Evolutionary conservation across 2,888 invertebrate species (phyloP).

Genomic region (Synanthedon formicaeformis): DNA sequence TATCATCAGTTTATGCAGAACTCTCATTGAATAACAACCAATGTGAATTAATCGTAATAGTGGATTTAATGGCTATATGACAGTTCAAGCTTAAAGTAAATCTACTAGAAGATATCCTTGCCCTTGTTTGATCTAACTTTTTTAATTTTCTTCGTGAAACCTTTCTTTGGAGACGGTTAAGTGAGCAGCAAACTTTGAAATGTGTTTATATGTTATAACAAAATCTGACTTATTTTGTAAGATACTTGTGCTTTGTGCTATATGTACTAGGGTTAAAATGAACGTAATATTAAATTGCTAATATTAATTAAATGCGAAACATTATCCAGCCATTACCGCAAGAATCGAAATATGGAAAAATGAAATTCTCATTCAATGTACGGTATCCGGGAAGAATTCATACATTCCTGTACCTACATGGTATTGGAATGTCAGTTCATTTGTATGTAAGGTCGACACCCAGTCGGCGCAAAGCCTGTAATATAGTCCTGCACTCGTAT

Average conservation of each 20-base stretch:
- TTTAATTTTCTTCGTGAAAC: constrained; percentile 31
- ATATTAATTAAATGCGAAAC: too few species aligned
- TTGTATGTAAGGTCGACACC: constrained; percentile 44
- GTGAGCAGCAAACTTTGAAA: constrained; percentile 29
- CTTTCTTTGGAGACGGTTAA: constrained; percentile 35
- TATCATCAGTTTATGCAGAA: background rate
- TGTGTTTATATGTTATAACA: constrained; percentile 13
- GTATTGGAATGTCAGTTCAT: constrained; percentile 19
- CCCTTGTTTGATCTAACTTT: constrained; percentile 21
- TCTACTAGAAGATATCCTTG: constrained; percentile 19
- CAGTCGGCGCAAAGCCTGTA: constrained; percentile 38
- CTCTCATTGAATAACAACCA: background rate
- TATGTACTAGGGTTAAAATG: too few species aligned
- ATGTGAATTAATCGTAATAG: background rate
- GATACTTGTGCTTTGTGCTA: background rate
- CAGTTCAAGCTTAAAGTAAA: constrained; percentile 11
- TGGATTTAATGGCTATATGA: background rate
- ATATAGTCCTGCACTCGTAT: constrained; percentile 38
- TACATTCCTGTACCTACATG: background rate
- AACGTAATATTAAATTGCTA: too few species aligned
- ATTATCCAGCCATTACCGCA: too few species aligned
- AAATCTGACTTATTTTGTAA: background rate
- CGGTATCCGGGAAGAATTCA: background rate
- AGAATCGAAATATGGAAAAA: too few species aligned
- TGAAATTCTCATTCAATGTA: too few species aligned